Evolutionary conservation across 2,888 invertebrate genomes (phyloP), one percentile per base, ranked within the genome.

Genomic region (Branchellion lobata): DNA sequence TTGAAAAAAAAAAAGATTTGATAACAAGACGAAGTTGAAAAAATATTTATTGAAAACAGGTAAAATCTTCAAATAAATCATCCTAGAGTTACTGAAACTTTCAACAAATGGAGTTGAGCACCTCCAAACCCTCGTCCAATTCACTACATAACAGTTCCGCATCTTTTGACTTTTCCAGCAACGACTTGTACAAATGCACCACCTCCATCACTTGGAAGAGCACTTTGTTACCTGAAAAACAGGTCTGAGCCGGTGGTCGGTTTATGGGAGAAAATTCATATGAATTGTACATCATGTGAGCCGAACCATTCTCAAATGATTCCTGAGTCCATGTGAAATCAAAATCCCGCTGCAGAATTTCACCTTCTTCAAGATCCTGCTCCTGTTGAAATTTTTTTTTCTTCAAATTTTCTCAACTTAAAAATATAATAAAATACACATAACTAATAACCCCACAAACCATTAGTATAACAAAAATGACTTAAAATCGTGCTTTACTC

Each of bases 91-190:
- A n/a, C n/a, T n/a, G 40, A 40, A 40, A 40, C 8, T 5, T 8
- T 40, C 40, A 40, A 14, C 40, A 40, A 40, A 40, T 40, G 40
- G 40, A 40, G 14, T 40, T 40, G 14, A 40, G 40, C 40, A 57
- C 61, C 24, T 57, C 61, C 24, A 57, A 24, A 57, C 61, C 24
- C 3, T n/a, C 24, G 21, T 57, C 61, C 3, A 57, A 18, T 24
- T 57, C 61, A 18, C 11, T 24, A n/a, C 61, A 57, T n/a, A 57
- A 57, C 3, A 57, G 5, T n/a, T 57, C 61, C 21, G 61, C 61
- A 57, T 57, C 61, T n/a, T 57, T 57, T 18, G 61, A 57, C 24
- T 57, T 57, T n/a, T 57, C 61, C 61, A 57, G 3, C 61, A 57
- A n/a, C 21, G 61, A 57, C 3, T 57, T 57, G 61, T 57, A 57